Evolutionary conservation across 2,113 vertebrate genomes (phyloP).

Genomic region (Butastur rufipennis): DNA sequence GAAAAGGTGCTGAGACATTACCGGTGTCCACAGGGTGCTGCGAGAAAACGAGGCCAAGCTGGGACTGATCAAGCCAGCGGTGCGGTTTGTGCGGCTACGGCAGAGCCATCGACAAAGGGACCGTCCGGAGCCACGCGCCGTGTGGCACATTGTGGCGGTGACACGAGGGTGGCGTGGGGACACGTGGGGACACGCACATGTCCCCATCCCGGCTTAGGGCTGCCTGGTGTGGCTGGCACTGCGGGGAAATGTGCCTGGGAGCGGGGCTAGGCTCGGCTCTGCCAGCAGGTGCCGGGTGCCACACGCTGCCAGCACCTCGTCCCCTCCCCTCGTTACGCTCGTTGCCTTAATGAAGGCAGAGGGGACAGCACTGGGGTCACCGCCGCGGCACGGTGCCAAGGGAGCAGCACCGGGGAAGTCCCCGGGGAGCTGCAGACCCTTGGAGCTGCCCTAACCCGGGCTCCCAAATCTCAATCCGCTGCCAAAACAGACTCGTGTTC

Average conservation of each 20-base stretch:
- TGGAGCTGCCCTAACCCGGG: background rate
- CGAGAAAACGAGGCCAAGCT: constrained; percentile 9
- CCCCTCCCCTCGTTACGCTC: background rate
- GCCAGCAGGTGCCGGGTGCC: background rate
- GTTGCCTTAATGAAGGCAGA: background rate
- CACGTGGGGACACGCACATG: rapidly evolving
- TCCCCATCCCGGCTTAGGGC: background rate
- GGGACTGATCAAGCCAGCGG: constrained; percentile 28
- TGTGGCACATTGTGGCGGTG: background rate
- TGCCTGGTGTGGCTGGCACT: background rate
- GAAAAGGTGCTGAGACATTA: constrained; percentile 5
- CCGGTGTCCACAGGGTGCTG: constrained; percentile 28
- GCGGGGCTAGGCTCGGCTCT: background rate
- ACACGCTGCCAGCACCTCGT: background rate
- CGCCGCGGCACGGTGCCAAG: rapidly evolving
- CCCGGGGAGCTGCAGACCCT: background rate
- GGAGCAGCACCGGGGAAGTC: background rate
- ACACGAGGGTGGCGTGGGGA: background rate
- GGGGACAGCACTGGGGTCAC: background rate
- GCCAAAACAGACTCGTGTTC: background rate
- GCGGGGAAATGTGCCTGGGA: background rate
- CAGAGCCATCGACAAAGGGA: background rate
- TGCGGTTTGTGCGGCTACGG: constrained; percentile 23
- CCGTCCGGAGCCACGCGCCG: background rate
- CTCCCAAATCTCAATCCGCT: background rate